Evolutionary conservation across 1,140 invertebrate species (phyloP).

Genomic region (Bombus fervidus): DNA sequence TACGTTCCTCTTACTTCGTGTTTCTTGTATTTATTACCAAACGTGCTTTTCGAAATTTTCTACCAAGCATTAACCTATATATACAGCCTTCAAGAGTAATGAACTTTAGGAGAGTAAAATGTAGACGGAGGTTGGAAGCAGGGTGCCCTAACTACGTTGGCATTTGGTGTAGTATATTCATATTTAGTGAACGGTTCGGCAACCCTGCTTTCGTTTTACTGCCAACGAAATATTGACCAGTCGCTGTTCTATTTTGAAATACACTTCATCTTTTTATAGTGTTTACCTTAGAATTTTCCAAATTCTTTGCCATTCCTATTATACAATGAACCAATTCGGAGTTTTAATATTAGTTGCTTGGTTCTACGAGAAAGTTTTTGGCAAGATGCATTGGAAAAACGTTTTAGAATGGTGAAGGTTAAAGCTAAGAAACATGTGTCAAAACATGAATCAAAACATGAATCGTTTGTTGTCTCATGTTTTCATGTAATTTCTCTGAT

Average conservation of each 20-base stretch:
- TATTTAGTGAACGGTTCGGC: background rate
- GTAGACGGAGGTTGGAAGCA: background rate
- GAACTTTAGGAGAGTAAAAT: background rate
- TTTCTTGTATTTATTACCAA: background rate
- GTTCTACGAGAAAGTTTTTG: too few relatives aligned
- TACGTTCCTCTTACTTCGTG: background rate
- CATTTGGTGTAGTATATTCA: background rate
- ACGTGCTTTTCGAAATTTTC: background rate
- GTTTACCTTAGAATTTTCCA: background rate
- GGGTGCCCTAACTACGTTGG: background rate
- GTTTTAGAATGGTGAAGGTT: too few relatives aligned
- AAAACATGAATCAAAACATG: too few relatives aligned
- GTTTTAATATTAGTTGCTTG: too few relatives aligned
- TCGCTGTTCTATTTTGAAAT: slow-evolving; percentile 47
- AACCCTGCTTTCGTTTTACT: slow-evolving; percentile 50
- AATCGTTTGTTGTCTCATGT: too few relatives aligned
- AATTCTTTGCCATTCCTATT: background rate
- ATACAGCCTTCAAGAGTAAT: background rate
- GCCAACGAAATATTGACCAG: slow-evolving; percentile 33
- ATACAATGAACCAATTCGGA: too few relatives aligned
- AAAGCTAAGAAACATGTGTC: too few relatives aligned
- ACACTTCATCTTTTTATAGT: slow-evolving; percentile 29
- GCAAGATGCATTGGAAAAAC: too few relatives aligned
- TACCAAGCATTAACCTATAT: background rate
- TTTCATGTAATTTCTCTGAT: too few relatives aligned